Evolutionary conservation across 1,140 invertebrate genomes (phyloP).

Genomic region (Drosophila grimshawi): DNA sequence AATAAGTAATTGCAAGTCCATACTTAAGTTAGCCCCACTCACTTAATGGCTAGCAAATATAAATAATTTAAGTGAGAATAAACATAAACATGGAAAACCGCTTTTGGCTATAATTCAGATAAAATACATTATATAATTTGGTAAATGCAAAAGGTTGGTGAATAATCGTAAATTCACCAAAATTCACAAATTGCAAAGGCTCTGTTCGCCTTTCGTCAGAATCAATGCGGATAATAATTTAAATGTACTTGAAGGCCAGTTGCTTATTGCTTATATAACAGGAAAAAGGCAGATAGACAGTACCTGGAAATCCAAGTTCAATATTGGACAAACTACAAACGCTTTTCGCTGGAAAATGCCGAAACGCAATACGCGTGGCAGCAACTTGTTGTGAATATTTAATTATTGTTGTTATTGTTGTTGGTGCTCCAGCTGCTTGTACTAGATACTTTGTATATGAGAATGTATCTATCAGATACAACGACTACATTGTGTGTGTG

Average conservation of each 20-base stretch:
- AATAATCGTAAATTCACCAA: slow-evolving; percentile 37
- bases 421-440: slow-evolving; percentile 9
- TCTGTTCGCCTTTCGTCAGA: slow-evolving; percentile 36
- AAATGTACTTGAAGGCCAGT: slow-evolving; percentile 56
- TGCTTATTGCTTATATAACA: slow-evolving; percentile 59
- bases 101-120: slow-evolving; percentile 34
- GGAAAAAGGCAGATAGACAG: neutral
- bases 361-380: slow-evolving; percentile 66
- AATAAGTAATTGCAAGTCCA: no score
- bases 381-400: slow-evolving; percentile 63
- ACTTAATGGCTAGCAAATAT: slow-evolving; percentile 2
- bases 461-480: slow-evolving; percentile 32
- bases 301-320: slow-evolving; percentile 67
- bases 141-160: slow-evolving; percentile 29
- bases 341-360: slow-evolving; percentile 65
- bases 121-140: slow-evolving; percentile 24
- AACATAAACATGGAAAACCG: slow-evolving; percentile 11
- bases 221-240: slow-evolving; percentile 60
- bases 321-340: slow-evolving; percentile 49
- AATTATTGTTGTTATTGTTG: slow-evolving; percentile 33
- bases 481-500: slow-evolving; percentile 9
- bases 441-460: slow-evolving; percentile 23
- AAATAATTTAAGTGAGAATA: slow-evolving; percentile 36
- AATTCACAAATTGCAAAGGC: neutral
- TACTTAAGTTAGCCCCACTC: neutral